Evolutionary conservation across 2,888 invertebrate species (phyloP), one percentile per base, ranked within the genome.

Genomic region (Tyria jacobaeae): DNA sequence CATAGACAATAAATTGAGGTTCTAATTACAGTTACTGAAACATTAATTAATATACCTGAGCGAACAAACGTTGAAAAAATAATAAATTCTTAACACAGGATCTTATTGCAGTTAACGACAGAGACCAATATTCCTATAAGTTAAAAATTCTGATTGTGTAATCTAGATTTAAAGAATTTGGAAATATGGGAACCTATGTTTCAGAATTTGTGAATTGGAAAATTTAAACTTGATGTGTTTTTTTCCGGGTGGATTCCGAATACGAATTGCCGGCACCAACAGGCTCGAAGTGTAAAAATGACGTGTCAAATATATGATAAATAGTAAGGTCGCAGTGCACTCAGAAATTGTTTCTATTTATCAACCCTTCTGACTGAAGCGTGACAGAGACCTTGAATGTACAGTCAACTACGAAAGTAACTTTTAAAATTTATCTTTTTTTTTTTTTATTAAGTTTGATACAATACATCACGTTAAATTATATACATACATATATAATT

Each of bases 331-430:
- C 78, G 82, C 86, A 87, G 87, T 90, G 90, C 90, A 89, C 87
- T 90, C 83, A 79, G 76, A 88, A 89, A 90, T 89, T 88, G 90
- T 91, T 87, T 84, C 86, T 85, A 88, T 90, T 83, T 86, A 88
- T 86, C 89, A 91, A 90, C 92, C 92, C 91, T 91, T 91, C 83
- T 85, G 75, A 81, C 72, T 86, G 80, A 83, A 88, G 85, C 90
- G 84, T 90, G 87, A 90, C 89, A 71, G 80, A 69, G 76, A 78
- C 71, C 71, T 70, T 41, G 68, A 69, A 64, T 52, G 85, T 81
- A 89, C 81, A 68, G 70, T 76, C 69, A 66, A 3, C 58, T 2
- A 52, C 39, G 75, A 62, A 76, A 79, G 66, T 70, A 66, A n/a
- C n/a, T 31, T 31, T 31, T 41, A 12, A 37, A 0, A 9, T 37